Evolutionary conservation across 2,888 invertebrate species (phyloP).

Genomic region (Linnaemya tessellans): DNA sequence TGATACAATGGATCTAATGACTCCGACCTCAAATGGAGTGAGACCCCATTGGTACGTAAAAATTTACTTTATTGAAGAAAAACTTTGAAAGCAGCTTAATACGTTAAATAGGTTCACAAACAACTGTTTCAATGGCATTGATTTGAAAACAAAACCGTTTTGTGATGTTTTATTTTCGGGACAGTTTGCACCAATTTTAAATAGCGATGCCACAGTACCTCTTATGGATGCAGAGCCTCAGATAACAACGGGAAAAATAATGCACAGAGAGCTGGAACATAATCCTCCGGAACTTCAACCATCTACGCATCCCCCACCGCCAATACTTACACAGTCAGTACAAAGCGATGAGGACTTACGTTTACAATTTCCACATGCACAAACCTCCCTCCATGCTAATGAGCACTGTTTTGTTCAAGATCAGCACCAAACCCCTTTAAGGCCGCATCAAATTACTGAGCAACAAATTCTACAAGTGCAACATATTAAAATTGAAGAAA

Average conservation of each 20-base stretch:
- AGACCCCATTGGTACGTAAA: constrained; percentile 77
- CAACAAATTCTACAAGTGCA: constrained; percentile 53
- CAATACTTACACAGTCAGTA: constrained; percentile 34
- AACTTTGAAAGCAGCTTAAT: background rate
- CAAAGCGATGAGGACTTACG: constrained; percentile 44
- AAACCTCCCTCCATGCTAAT: constrained; percentile 66
- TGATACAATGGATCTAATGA: constrained; percentile 81
- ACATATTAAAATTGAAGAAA: constrained; percentile 61
- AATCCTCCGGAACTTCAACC: constrained; percentile 30
- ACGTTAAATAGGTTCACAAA: constrained; percentile 74
- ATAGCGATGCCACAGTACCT: constrained; percentile 56
- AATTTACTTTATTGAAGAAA: background rate
- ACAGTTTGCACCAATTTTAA: constrained; percentile 69
- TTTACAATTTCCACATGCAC: constrained; percentile 58
- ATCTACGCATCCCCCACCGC: background rate
- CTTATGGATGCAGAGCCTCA: constrained; percentile 53
- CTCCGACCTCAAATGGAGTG: constrained; percentile 76
- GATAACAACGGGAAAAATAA: constrained; percentile 46
- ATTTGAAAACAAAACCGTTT: constrained; percentile 70
- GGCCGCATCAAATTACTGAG: constrained; percentile 56
- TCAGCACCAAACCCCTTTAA: constrained; percentile 34
- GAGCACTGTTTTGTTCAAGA: constrained; percentile 50
- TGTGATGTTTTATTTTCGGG: constrained; percentile 76
- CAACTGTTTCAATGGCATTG: constrained; percentile 77
- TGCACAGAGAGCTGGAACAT: constrained; percentile 54